These are phyloP conservation scores for Halcyon leucocephala DNA, from an alignment of 2,797 vertebrate species.

Conservation along the genomic window DNA sequence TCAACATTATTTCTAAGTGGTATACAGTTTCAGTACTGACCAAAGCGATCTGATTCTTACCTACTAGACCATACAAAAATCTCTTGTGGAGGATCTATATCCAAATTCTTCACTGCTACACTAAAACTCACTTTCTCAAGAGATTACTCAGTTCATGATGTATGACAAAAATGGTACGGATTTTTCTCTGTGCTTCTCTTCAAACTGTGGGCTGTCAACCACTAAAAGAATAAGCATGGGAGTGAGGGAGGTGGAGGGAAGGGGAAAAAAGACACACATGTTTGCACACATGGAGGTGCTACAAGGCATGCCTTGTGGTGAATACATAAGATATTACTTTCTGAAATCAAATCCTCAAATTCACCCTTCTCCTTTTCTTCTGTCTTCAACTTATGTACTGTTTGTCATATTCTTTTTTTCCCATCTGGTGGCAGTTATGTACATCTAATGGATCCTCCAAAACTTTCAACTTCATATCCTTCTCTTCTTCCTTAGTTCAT, in stretches of 20 bases:
- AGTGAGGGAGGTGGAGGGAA: neutral
- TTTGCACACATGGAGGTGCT: neutral
- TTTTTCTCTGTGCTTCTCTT: neutral
- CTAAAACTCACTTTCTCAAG: neutral
- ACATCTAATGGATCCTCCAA: conserved; percentile 34
- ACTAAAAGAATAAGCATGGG: neutral
- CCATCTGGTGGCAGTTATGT: conserved; percentile 49
- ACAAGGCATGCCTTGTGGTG: neutral
- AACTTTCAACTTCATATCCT: conserved; percentile 30
- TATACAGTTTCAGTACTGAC: neutral
- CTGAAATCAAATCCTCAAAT: conserved; percentile 13
- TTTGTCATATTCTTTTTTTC: conserved; percentile 66
- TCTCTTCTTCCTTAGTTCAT: conserved; percentile 33
- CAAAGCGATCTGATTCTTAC: neutral
- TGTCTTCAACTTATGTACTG: neutral
- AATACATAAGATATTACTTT: neutral
- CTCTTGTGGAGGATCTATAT: neutral
- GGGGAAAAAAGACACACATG: neutral
- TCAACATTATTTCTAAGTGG: neutral
- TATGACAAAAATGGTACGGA: neutral
- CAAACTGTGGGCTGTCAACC: neutral
- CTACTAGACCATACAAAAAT: neutral
- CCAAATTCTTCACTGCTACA: neutral
- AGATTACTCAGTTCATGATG: neutral
- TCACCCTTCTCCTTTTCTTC: neutral